Evolutionary conservation across 2,888 invertebrate genomes (phyloP), one percentile per base, ranked within the genome.

Genomic region (Mimachlamys varia): DNA sequence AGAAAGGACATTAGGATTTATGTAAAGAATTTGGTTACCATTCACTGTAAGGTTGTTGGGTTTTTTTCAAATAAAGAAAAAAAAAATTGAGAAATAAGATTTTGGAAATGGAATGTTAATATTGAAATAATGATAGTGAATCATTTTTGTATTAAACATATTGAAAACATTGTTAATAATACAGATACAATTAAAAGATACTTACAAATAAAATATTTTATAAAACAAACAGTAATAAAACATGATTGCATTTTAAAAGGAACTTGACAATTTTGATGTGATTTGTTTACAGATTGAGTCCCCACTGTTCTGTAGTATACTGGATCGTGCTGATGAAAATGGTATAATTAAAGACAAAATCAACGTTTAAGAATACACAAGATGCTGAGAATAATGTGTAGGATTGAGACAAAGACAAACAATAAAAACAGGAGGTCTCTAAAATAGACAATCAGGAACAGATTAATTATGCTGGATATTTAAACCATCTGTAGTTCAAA

Each of bases 221-320:
- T 15, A 50, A 50, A 12, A 15, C 15, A 50, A 50, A 15, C 15
- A 17, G 1, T 53, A 53, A 53, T 17, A 53, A 19, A 53, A 53
- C 19, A n/a, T 22, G 2, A 58, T 19, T 58, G 22, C 19, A 22
- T 22, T 4, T 19, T 22, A 58, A 17, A 58, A 58, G 58, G n/a
- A n/a, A 58, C 15, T 17, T 58, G 22, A 58, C 58, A 58, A 22
- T 12, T 53, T 58, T 7, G 2, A 33, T 89, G 22, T 50, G 13
- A 49, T 88, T 90, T 87, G 89, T 89, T 94, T 94, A n/a, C 94
- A 97, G n/a, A 98, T 99, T 0, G 99, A 99, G 96, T 99, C 99
- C 0, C 98, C 98, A 0, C 97, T 99, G 15, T 98, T 99, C 94
- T 99, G 99, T 97, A 98, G 98, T 95, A 98, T 99, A 93, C 97